Base-by-base conservation (phyloP, 64 coral and sea anemone species). In the Montipora foliosa region DNA sequence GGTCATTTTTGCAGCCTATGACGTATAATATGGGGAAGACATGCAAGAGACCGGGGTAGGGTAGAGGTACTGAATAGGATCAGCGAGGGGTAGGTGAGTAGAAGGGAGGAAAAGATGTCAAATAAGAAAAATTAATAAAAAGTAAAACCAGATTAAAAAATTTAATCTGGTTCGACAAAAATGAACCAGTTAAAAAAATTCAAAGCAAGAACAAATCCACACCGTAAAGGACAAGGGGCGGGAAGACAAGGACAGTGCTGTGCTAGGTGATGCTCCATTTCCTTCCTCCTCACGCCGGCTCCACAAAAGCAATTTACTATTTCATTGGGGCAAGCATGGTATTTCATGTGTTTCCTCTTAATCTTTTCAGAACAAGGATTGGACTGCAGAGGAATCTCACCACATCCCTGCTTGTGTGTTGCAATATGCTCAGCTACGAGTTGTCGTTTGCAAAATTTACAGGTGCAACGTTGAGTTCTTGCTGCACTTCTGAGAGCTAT, bases 171-270 rank as follows among this genome's bases (percentile, higher is more conserved):
- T 37, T 37, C 0, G 37, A 37, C 37, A 37, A 37, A 37, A 37
- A 37, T 37, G 37, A 37, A 37, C 37, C 37, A 37, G 37, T 37
- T 37, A 37, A 37, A 37, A 37, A 2, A 37, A 37, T 37, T 37
- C 37, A 37, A 2, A 37, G 22, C 74, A 76, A 76, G 22, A 11
- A 44, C 25, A 44, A 37, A 76, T 37, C 74, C 74, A 37, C 74
- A 76, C 3, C 2, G 0, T 37, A 76, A 44, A 45, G 74, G 74
- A 13, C 25, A 76, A 6, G 24, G 12, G 12, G 24, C 22, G 22
- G n/a, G 74, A 76, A 76, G 74, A 37, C 74, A 76, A 6, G 74
- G 74, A 76, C 74, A 76, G n/a, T 12, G 74, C n/a, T 76, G 44
- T 6, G 20, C 44, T 76, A 10, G 19, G 24, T 76, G 74, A 4